phyloP scores from a whole-genome alignment of 2,797 vertebrate species.

The Eidolon dupreanum region DNA sequence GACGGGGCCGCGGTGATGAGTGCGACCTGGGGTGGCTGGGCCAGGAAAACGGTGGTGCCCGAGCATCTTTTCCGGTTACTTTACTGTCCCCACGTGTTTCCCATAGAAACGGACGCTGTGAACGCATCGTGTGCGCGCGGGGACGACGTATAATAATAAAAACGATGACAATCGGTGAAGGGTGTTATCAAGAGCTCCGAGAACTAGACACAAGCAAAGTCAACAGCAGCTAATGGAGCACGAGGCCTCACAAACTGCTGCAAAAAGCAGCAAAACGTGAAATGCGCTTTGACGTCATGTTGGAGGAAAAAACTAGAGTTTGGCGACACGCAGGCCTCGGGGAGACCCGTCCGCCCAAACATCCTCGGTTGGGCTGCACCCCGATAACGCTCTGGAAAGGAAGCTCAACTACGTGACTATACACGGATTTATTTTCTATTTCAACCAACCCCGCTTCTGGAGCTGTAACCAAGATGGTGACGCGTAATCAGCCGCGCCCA shows the following conservation, averaged over 20 bases:
- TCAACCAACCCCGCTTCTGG: neutral
- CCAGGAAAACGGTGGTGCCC: neutral
- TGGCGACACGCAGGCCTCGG: neutral
- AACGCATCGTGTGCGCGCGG: too few species aligned
- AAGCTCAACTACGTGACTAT: fast-evolving
- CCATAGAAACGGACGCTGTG: too few species aligned
- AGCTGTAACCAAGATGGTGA: fast-evolving
- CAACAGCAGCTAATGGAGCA: too few species aligned
- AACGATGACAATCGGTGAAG: too few species aligned
- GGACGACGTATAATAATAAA: neutral
- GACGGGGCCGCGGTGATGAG: neutral
- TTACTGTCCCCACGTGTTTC: neutral
- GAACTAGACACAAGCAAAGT: neutral
- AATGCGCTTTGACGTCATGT: fast-evolving
- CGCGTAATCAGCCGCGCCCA: fast-evolving
- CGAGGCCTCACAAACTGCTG: too few species aligned
- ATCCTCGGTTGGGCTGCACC: neutral
- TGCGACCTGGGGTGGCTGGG: fast-evolving
- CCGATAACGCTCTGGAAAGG: neutral
- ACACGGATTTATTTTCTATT: neutral
- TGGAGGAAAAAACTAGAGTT: fast-evolving
- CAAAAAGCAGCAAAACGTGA: neutral
- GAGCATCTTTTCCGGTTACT: neutral
- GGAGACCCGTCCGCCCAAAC: fast-evolving
- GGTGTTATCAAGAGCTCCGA: neutral